These are phyloP conservation scores for Mesoclemmys tuberculata DNA, from an alignment of 2,113 vertebrate species.

Conservation along the genomic window DNA sequence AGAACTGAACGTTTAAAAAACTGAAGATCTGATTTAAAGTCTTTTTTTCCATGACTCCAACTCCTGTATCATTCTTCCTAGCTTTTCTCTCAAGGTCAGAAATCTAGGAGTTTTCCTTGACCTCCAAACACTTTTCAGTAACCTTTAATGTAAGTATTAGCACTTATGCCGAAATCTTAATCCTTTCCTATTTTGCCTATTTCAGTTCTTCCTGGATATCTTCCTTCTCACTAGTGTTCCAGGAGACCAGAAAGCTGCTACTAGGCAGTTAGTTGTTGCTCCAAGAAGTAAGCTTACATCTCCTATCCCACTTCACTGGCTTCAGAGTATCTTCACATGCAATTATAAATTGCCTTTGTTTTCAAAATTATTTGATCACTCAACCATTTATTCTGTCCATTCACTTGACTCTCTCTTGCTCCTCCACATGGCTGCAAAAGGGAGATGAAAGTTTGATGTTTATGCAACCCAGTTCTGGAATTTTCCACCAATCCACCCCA, in stretches of 20 bases:
- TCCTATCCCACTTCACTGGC: neutral
- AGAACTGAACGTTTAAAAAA: neutral
- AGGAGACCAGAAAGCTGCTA: neutral
- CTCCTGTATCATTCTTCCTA: neutral
- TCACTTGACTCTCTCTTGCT: neutral
- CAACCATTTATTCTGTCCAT: neutral
- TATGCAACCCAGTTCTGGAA: neutral
- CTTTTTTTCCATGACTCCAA: neutral
- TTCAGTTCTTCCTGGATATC: conserved; percentile 7
- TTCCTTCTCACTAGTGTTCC: neutral
- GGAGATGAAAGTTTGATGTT: neutral
- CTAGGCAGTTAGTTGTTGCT: neutral
- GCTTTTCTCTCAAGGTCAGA: neutral
- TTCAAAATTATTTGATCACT: neutral
- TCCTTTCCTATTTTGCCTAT: neutral
- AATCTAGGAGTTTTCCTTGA: neutral
- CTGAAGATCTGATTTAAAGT: neutral
- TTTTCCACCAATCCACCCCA: neutral
- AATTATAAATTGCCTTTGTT: neutral
- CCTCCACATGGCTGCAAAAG: neutral
- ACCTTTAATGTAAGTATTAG: neutral
- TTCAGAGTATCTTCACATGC: neutral
- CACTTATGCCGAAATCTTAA: neutral
- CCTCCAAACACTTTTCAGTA: neutral
- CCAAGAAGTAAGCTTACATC: neutral